Conservation (phyloP, 1,140 invertebrate species). For the Meteorus sp. region DNA sequence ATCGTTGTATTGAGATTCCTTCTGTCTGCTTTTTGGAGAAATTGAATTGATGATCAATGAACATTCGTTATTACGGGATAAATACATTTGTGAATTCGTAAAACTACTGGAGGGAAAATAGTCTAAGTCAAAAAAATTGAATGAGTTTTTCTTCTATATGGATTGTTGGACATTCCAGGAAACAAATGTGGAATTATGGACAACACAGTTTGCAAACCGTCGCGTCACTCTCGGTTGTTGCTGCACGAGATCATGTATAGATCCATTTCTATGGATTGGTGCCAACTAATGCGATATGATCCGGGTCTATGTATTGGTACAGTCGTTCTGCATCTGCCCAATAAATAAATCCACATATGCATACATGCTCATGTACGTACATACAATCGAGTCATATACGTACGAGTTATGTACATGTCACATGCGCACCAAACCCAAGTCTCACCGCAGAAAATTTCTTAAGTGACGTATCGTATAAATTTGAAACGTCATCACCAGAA, state of each 20-base stretch:
- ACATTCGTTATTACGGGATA: no score
- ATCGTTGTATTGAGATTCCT: no score
- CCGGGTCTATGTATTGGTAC: neutral
- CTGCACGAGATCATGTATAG: neutral
- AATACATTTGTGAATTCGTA: no score
- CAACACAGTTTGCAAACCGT: neutral
- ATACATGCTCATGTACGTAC: no score
- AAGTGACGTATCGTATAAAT: neutral
- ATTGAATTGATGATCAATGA: no score
- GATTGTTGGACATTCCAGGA: neutral
- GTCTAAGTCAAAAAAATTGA: no score
- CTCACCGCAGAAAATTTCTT: slow-evolving; percentile 2
- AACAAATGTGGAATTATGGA: neutral
- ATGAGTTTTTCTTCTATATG: no score
- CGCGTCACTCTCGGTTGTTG: neutral
- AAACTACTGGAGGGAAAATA: no score
- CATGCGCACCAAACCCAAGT: neutral
- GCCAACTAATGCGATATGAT: neutral
- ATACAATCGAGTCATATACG: neutral
- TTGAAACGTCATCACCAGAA: neutral
- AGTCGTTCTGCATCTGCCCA: neutral
- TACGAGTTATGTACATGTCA: neutral
- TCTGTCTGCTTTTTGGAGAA: no score
- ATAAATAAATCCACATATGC: neutral
- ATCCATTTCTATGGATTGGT: neutral